Evolutionary conservation across 2,888 invertebrate genomes (phyloP).

Genomic region (Dichetophora obliterata): DNA sequence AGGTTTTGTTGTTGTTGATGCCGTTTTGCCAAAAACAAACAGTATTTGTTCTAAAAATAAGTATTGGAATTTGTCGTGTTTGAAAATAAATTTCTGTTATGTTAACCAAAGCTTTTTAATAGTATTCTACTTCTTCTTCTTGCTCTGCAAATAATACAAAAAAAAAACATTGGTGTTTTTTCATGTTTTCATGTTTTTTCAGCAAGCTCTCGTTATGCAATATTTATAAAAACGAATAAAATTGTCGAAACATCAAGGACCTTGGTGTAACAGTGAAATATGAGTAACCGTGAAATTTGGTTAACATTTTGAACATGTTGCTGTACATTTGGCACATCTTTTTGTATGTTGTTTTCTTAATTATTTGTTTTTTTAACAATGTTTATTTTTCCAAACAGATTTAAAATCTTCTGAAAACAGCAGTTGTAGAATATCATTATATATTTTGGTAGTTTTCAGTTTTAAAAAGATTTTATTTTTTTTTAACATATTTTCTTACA

Average conservation of each 20-base stretch:
- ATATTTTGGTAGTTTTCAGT: not conserved
- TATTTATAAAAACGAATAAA: not conserved
- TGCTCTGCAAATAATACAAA: not conserved
- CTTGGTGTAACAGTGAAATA: not conserved
- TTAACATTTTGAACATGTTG: not conserved
- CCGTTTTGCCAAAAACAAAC: not conserved
- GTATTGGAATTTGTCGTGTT: constrained; percentile 28
- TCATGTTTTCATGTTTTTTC: constrained; percentile 39
- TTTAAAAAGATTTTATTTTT: not conserved
- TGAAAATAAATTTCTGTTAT: constrained; percentile 14
- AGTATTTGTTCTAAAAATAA: constrained; percentile 17
- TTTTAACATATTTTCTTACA: not conserved
- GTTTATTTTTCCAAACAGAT: too few relatives aligned
- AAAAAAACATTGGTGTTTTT: not conserved
- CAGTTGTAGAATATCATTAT: too few relatives aligned
- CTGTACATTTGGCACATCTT: not conserved
- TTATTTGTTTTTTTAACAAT: too few relatives aligned
- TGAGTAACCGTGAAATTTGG: too few relatives aligned
- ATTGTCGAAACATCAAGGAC: not conserved
- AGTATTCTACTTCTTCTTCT: not conserved
- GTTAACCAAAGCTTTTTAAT: not conserved
- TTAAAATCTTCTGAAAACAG: too few relatives aligned
- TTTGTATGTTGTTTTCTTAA: not conserved
- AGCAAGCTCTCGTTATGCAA: constrained; percentile 20
- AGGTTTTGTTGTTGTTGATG: not conserved